phyloP scores from a whole-genome alignment of 2,113 vertebrate species.

The Nyctibius bracteatus region DNA sequence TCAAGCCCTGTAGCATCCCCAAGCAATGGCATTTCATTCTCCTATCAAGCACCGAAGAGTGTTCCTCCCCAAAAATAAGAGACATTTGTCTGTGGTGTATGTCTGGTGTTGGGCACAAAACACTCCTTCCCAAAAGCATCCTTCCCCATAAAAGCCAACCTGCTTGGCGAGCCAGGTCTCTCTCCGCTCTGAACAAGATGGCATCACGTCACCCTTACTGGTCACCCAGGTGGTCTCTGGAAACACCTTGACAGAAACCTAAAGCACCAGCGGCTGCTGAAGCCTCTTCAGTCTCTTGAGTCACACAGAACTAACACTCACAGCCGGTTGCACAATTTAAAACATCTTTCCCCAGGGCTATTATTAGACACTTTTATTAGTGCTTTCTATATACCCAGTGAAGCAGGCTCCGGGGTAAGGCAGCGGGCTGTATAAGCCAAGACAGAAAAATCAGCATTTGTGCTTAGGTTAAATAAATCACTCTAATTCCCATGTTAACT shows the following conservation, averaged over 20 bases:
- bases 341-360: not conserved
- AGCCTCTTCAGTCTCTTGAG: not conserved
- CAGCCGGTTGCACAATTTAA: not conserved
- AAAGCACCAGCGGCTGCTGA: not conserved
- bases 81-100: not conserved
- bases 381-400: not conserved
- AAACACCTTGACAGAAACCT: not conserved
- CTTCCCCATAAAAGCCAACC: not conserved
- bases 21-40: not conserved
- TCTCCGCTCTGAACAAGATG: not conserved
- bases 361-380: not conserved
- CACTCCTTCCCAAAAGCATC: not conserved
- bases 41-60: not conserved
- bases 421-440: not conserved
- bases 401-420: not conserved
- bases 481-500: not conserved
- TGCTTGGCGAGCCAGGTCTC: not conserved
- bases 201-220: not conserved
- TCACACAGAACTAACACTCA: not conserved
- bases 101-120: not conserved
- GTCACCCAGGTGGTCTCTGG: not conserved
- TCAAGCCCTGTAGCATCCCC: not conserved
- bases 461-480: slow-evolving; percentile 30
- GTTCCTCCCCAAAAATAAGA: not conserved
- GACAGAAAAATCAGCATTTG: not conserved